Percentiles rank a stretch among this genome's conserved stretches.
phyloP scores from a whole-genome alignment of 1,140 invertebrate species.

The Leptopilina clavipes region DNA sequence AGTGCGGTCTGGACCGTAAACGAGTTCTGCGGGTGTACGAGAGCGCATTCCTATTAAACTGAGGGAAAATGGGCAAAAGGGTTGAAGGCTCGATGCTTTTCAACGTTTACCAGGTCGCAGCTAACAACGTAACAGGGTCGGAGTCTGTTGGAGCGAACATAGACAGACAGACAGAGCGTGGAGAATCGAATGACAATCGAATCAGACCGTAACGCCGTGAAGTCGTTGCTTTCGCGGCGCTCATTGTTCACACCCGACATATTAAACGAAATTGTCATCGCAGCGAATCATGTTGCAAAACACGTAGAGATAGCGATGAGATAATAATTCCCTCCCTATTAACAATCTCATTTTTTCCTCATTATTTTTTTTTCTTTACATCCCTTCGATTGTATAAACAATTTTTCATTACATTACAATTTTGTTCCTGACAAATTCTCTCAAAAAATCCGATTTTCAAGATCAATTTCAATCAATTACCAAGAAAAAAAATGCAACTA shows the following conservation, averaged over 20 bases:
- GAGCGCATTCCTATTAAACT: constrained; percentile 53
- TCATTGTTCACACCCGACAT: constrained; percentile 39
- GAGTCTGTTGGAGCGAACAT: constrained; percentile 40
- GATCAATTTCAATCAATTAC: too few relatives aligned
- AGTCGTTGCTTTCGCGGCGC: constrained; percentile 42
- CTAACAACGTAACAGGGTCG: constrained; percentile 41
- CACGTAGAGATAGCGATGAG: background rate
- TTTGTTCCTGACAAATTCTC: too few relatives aligned
- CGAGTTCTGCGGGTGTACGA: constrained; percentile 52
- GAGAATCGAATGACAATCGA: constrained; percentile 70
- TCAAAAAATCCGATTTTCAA: too few relatives aligned
- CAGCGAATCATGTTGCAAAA: background rate
- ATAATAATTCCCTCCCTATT: background rate
- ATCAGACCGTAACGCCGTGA: constrained; percentile 63
- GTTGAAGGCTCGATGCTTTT: constrained; percentile 50
- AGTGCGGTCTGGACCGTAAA: constrained; percentile 54
- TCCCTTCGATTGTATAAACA: too few relatives aligned
- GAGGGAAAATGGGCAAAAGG: constrained; percentile 54
- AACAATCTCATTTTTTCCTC: background rate
- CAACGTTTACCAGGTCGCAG: constrained; percentile 44
- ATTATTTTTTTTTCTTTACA: too few relatives aligned
- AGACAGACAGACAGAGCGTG: constrained; percentile 55
- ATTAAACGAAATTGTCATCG: constrained; percentile 40
- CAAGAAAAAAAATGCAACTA: too few relatives aligned
- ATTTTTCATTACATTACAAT: too few relatives aligned